A percentile compares a stretch with the other conserved stretches of the same genome.
Conservation (phyloP, 2,888 invertebrate species). For the Willowsia nigromaculata region DNA sequence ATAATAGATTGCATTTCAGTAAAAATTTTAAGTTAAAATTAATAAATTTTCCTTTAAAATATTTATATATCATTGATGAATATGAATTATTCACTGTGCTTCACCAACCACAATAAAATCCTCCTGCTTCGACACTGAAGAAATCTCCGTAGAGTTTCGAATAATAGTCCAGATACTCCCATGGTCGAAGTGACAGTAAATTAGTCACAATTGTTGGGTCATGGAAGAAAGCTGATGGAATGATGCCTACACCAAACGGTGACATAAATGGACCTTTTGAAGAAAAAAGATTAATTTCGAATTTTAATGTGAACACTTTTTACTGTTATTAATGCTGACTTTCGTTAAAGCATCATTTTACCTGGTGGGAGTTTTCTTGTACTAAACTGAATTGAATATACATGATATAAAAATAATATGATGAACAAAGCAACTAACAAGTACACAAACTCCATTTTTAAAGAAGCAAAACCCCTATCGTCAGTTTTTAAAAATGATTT, state of each 20-base stretch:
- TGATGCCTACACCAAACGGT: slow-evolving; percentile 49
- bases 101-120: slow-evolving; percentile 38
- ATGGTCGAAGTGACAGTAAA: neutral
- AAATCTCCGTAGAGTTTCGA: slow-evolving; percentile 39
- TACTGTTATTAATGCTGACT: too few relatives aligned
- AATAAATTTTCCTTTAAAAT: too few relatives aligned
- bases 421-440: neutral
- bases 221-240: neutral
- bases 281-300: too few relatives aligned
- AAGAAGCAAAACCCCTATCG: neutral
- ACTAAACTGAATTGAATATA: slow-evolving; percentile 48
- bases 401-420: slow-evolving; percentile 51
- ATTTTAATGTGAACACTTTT: too few relatives aligned
- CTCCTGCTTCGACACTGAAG: slow-evolving; percentile 39
- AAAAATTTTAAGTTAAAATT: neutral
- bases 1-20: too few relatives aligned
- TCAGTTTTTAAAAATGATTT: too few relatives aligned
- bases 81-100: too few relatives aligned
- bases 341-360: neutral
- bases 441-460: slow-evolving; percentile 15
- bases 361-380: slow-evolving; percentile 52
- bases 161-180: slow-evolving; percentile 9
- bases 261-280: neutral
- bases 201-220: neutral
- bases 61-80: too few relatives aligned